Conservation (phyloP, 2,797 vertebrate genomes). For the Fistularia tabacaria region DNA sequence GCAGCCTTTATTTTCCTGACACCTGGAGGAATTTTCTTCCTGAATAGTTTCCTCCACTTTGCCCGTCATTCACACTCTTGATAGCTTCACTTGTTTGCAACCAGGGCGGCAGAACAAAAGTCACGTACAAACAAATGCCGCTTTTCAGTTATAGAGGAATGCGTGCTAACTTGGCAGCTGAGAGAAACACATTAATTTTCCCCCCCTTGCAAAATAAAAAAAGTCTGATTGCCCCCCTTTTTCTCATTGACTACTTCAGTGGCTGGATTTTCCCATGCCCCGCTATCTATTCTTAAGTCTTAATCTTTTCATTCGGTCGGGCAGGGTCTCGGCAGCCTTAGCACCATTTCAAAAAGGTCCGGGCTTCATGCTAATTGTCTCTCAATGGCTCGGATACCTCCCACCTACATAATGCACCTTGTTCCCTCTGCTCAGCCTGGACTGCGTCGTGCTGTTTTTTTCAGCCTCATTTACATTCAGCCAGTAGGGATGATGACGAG, state of each 20-base stretch:
- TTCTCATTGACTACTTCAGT: slow-evolving; percentile 66
- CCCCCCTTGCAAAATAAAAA: slow-evolving; percentile 12
- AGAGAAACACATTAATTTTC: slow-evolving; percentile 70
- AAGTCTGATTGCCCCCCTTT: slow-evolving; percentile 59
- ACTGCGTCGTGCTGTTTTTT: too few species aligned
- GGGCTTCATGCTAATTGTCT: slow-evolving; percentile 81
- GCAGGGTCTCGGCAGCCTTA: slow-evolving; percentile 63
- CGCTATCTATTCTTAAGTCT: slow-evolving; percentile 76
- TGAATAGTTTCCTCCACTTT: slow-evolving; percentile 46
- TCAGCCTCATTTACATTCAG: slow-evolving; percentile 63
- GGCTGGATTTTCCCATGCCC: slow-evolving; percentile 79
- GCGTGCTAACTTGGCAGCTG: slow-evolving; percentile 66
- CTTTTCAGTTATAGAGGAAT: slow-evolving; percentile 60
- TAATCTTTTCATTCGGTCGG: slow-evolving; percentile 78
- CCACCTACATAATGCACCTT: slow-evolving; percentile 81
- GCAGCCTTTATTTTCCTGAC: slow-evolving; percentile 30
- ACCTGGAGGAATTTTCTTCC: slow-evolving; percentile 51
- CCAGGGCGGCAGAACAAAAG: slow-evolving; percentile 44
- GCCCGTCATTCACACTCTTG: slow-evolving; percentile 45
- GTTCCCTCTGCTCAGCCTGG: slow-evolving; percentile 64
- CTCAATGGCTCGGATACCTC: slow-evolving; percentile 77
- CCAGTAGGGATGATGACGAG: slow-evolving; percentile 20
- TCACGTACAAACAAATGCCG: slow-evolving; percentile 57
- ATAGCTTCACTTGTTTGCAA: slow-evolving; percentile 45
- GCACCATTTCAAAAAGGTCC: slow-evolving; percentile 69